Evolutionary conservation across 2,797 vertebrate species (phyloP), one percentile per base, ranked within the genome.

Genomic region (Holocentrus rufus): DNA sequence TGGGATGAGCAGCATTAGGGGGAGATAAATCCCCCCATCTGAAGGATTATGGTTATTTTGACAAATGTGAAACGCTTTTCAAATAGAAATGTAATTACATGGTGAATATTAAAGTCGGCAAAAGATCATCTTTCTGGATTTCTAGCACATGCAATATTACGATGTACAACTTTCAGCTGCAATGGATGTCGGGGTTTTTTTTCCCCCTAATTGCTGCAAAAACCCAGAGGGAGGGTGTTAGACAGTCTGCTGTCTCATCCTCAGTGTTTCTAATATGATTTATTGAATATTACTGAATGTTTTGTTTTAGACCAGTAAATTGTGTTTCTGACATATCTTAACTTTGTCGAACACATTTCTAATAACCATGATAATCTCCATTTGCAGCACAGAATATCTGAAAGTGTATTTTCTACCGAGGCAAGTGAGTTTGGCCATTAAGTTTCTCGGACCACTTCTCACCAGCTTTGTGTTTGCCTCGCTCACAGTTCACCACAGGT

Each of bases 1-100:
- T 90, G 85, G 88, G 90, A 92, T 92, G 90, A 93, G 80, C 88
- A 64, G 88, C 87, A 91, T 92, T 93, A 93, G 82, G 72, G 81
- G 72, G 64, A 86, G 88, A 93, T 92, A 92, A 92, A 92, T 91
- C 91, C 89, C 84, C 82, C 84, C 90, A 91, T 92, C 88, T 90
- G 90, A 88, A 85, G 92, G 90, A 93, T 93, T 93, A 93, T 84
- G 81, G 82, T 90, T 88, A 87, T 91, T 92, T 90, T 92, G 85
- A 92, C 90, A 87, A 92, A 90, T 84, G 87, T 66, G 31, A 83
- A 86, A 89, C 23, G 81, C 84, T 90, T 91, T 89, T 91, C 87
- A 88, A 90, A 92, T 88, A 88, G 84, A 92, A 91, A 88, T 88
- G 83, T 92, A 89, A 93, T 92, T 92, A 88, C 88, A 89, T 68